Conservation (phyloP, 2,888 invertebrate genomes). For the Linnaemya vulpina region DNA sequence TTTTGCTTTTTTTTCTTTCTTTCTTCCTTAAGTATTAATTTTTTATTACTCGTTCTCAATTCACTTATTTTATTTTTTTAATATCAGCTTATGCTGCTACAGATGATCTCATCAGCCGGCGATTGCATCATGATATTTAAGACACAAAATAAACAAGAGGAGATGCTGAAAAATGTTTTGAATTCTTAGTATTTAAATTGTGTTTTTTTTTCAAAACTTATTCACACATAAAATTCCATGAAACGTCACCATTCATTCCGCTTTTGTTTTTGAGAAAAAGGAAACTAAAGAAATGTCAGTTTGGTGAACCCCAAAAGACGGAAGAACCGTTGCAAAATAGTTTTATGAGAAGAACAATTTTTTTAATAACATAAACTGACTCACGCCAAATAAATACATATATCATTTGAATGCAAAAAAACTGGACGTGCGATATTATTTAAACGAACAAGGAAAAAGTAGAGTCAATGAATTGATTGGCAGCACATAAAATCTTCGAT, state of each 20-base stretch:
- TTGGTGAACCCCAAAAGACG: neutral
- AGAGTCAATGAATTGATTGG: too few relatives aligned
- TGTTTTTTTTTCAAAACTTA: conserved; percentile 9
- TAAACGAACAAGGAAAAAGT: too few relatives aligned
- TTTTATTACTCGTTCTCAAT: conserved; percentile 19
- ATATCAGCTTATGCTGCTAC: conserved; percentile 56
- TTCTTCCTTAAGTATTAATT: neutral
- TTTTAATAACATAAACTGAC: too few relatives aligned
- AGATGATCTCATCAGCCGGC: conserved; percentile 60
- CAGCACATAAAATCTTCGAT: too few relatives aligned
- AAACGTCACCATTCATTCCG: neutral
- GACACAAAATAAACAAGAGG: conserved; percentile 28
- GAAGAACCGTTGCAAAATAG: neutral
- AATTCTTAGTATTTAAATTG: conserved; percentile 45
- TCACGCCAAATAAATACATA: neutral
- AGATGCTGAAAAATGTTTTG: conserved; percentile 1
- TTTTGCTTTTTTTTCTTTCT: conserved; percentile 1
- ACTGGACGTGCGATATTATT: too few relatives aligned
- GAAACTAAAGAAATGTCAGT: neutral
- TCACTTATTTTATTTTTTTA: conserved; percentile 7
- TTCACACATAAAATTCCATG: conserved; percentile 21
- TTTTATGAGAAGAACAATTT: neutral
- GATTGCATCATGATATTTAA: conserved; percentile 69
- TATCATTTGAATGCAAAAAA: too few relatives aligned
- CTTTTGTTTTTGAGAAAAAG: neutral